Conservation (phyloP, 2,888 invertebrate genomes). For the Embidobia sp. region DNA sequence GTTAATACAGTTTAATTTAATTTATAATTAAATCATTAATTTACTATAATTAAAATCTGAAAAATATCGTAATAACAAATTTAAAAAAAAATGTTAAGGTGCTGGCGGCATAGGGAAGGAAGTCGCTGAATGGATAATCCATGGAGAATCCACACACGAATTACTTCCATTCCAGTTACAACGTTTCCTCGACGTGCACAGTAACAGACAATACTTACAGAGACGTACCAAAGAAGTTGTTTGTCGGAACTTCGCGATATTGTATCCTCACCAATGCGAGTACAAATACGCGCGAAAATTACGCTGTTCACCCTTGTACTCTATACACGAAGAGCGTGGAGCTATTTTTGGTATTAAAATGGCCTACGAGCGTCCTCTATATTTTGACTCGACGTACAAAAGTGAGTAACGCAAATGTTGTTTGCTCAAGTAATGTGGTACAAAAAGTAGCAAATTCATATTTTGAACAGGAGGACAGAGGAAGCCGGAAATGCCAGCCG, state of each 20-base stretch:
- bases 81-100: conserved; percentile 74
- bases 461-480: conserved; percentile 82
- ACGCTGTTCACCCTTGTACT: conserved; percentile 87
- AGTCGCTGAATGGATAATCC: conserved; percentile 87
- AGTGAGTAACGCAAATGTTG: conserved; percentile 74
- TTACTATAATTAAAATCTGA: too few relatives aligned
- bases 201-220: conserved; percentile 84
- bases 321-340: conserved; percentile 85
- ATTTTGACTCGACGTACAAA: conserved; percentile 84
- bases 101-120: conserved; percentile 87
- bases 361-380: conserved; percentile 88
- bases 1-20: too few relatives aligned
- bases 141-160: conserved; percentile 85
- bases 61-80: too few relatives aligned
- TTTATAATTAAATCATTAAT: too few relatives aligned
- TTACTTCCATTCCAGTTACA: conserved; percentile 86
- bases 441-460: too few relatives aligned
- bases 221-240: conserved; percentile 86
- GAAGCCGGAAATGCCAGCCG: conserved; percentile 83
- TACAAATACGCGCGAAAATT: conserved; percentile 85
- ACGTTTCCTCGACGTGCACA: conserved; percentile 86
- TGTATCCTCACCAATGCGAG: conserved; percentile 85
- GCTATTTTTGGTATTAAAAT: conserved; percentile 88
- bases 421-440: too few relatives aligned
- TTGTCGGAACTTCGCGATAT: conserved; percentile 84